Base-by-base conservation (phyloP, 2,888 invertebrate genomes). In the Sylvicola cinctus region DNA sequence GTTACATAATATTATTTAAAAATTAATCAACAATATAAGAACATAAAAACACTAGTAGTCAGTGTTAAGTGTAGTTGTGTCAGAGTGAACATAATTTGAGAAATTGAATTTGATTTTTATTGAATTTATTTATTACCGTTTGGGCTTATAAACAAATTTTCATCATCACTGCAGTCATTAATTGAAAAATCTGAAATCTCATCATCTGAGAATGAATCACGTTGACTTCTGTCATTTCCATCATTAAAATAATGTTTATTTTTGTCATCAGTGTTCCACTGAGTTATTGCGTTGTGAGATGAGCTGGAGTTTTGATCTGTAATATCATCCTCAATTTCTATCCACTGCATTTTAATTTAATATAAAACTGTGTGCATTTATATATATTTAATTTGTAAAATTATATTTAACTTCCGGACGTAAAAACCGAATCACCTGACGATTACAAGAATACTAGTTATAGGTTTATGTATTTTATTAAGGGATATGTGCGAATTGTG, bases 141-240 rank as follows among this genome's bases (percentile, higher is more conserved):
- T 6, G 23, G 4, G n/a, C 6, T 26, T 7, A 14, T 13, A 31
- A 44, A 45, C 45, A 61, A 46, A 38, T 50, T 48, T 30, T 66
- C 62, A n/a, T 79, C 80, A 34, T 81, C 80, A 42, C 81, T 80
- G 33, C 79, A 78, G 44, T 83, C 81, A 13, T 73, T 73, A 1
- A 80, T 61, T 23, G 79, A 81, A 43, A 78, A 71, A 43, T 81
- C 81, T 33, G 57, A 55, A 4, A 57, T 36, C 38, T 57, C 56
- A 2, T 48, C 55, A 36, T 56, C 55, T 3, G 57, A 57, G 12
- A 40, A 30, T n/a, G 54, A 46, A 27, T 51, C 54, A 25, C 11
- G 7, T 11, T 25, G 25, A 11, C 25, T 25, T 8, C 11, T 25
- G 11, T 8, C 25, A 25, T 11, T 11, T 7, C 7, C 11, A 8